A percentile compares a stretch with the other conserved stretches of the same genome.
These are phyloP conservation scores for Cettia cetti DNA, from an alignment of 2,113 vertebrate genomes.

Conservation along the genomic window DNA sequence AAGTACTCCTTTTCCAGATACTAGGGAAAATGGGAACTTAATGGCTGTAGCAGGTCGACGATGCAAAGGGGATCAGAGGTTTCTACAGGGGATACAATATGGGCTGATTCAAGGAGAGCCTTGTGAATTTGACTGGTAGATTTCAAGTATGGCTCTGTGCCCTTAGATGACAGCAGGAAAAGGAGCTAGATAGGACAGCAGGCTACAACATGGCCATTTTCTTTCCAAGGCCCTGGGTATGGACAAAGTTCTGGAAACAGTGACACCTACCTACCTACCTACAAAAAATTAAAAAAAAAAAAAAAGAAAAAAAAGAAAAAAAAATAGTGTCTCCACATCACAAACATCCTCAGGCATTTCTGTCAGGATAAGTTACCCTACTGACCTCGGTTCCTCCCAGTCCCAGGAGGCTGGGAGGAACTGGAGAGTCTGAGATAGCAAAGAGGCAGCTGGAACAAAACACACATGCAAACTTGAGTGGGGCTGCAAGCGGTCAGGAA, in stretches of 20 bases:
- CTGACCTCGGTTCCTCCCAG: background rate
- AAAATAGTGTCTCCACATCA: fast-evolving
- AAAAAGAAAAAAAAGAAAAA: background rate
- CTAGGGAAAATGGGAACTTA: background rate
- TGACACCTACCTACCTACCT: no score
- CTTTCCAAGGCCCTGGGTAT: background rate
- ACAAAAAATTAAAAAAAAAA: background rate
- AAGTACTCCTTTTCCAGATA: background rate
- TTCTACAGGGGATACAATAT: fast-evolving
- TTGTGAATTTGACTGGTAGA: background rate
- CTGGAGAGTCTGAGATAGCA: background rate
- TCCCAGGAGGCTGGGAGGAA: background rate
- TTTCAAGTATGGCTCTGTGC: background rate
- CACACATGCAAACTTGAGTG: fast-evolving
- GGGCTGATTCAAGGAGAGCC: background rate
- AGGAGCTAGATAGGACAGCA: background rate
- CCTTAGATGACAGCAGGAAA: background rate
- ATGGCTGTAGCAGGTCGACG: background rate
- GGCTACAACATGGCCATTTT: background rate
- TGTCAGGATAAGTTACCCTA: background rate
- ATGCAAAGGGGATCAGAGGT: background rate
- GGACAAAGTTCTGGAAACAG: background rate
- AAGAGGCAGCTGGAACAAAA: background rate
- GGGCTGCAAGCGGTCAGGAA: fast-evolving
- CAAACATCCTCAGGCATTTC: background rate